Percentiles rank a stretch among this genome's conserved stretches.
These are phyloP conservation scores for Zelleria hepariella DNA, from an alignment of 2,888 invertebrate genomes.

Conservation along the genomic window DNA sequence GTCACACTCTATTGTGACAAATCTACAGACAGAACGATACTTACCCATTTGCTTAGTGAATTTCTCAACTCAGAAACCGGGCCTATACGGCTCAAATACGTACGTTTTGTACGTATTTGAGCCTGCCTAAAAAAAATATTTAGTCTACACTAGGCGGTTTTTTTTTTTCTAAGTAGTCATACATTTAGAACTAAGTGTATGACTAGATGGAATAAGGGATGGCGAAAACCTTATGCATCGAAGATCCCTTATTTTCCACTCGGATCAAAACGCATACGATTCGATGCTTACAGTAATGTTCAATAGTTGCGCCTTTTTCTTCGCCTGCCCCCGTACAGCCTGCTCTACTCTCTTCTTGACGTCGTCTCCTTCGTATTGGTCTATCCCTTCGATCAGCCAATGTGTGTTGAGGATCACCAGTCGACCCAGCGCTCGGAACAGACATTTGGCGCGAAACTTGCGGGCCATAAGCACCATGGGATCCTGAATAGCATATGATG, in stretches of 20 bases:
- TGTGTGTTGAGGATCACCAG: conserved; percentile 69
- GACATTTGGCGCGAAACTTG: conserved; percentile 60
- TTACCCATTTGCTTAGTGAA: too few relatives aligned
- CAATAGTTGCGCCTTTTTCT: conserved; percentile 64
- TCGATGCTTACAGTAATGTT: conserved; percentile 46
- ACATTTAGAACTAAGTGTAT: too few relatives aligned
- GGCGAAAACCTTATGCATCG: background rate
- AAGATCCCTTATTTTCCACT: too few relatives aligned
- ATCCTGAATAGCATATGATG: background rate
- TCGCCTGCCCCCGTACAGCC: conserved; percentile 56
- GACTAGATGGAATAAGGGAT: too few relatives aligned
- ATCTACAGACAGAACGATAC: too few relatives aligned
- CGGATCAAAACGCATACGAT: background rate
- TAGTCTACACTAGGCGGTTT: too few relatives aligned
- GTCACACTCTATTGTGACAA: too few relatives aligned
- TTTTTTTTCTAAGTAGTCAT: too few relatives aligned
- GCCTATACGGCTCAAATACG: too few relatives aligned
- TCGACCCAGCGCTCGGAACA: conserved; percentile 70
- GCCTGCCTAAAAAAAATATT: too few relatives aligned
- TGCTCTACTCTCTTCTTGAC: conserved; percentile 71
- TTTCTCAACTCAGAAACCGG: too few relatives aligned
- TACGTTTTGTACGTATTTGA: too few relatives aligned
- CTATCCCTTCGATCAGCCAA: conserved; percentile 69
- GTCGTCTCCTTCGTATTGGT: conserved; percentile 58
- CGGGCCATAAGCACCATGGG: conserved; percentile 24